These are phyloP conservation scores for Ophthalmolycus amberensis DNA, from an alignment of 2,113 vertebrate genomes.

Conservation along the genomic window DNA sequence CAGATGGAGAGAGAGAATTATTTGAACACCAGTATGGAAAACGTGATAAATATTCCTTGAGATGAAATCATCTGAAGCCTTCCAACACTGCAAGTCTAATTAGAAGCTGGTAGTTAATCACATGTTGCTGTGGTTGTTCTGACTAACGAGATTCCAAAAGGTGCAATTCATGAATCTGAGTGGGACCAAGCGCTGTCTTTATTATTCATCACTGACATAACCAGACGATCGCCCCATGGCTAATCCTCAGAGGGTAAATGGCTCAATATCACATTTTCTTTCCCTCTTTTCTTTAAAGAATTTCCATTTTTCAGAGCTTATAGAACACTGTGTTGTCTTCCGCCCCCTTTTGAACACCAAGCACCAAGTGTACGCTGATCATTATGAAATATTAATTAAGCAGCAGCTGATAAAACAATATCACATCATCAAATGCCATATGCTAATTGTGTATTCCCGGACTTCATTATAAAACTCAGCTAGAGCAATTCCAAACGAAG, in stretches of 20 bases:
- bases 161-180: constrained; percentile 88
- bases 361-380: background rate
- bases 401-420: constrained; percentile 69
- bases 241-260: constrained; percentile 44
- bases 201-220: constrained; percentile 83
- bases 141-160: constrained; percentile 91
- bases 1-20: constrained; percentile 47
- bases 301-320: background rate
- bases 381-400: constrained; percentile 68
- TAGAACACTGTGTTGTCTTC: background rate
- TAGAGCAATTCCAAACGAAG: constrained; percentile 67
- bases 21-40: constrained; percentile 63
- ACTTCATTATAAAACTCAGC: constrained; percentile 70
- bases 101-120: constrained; percentile 92
- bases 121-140: constrained; percentile 86
- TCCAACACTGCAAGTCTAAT: constrained; percentile 88
- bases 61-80: constrained; percentile 86
- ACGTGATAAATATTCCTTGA: constrained; percentile 75
- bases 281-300: background rate
- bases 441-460: constrained; percentile 65
- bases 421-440: constrained; percentile 68
- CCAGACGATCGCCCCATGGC: constrained; percentile 81
- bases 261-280: constrained; percentile 6
- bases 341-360: background rate
- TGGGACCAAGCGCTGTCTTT: constrained; percentile 88